Percentiles rank a stretch among this genome's conserved stretches.
These are phyloP conservation scores for Callipepla californica DNA, from an alignment of 2,113 vertebrate genomes.

Conservation along the genomic window DNA sequence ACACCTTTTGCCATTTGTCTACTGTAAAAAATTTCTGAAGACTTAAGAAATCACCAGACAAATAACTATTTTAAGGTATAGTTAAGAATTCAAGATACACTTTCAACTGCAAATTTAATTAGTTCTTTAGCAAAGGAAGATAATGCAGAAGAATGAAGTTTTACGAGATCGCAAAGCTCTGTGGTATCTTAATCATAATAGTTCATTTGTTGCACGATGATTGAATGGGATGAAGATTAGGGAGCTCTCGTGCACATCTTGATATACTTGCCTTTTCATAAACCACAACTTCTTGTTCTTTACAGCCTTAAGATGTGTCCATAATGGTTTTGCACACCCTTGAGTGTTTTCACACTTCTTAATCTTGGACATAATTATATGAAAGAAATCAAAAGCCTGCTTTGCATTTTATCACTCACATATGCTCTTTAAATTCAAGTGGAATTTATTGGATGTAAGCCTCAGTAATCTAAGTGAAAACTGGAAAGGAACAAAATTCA, in stretches of 20 bases:
- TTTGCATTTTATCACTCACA: background rate
- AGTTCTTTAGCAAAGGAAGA: slow-evolving; percentile 12
- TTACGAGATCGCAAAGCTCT: background rate
- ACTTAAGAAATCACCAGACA: background rate
- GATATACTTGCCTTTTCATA: background rate
- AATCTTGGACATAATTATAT: background rate
- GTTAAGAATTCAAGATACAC: background rate
- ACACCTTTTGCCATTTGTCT: background rate
- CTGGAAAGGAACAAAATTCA: background rate
- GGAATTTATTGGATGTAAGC: background rate
- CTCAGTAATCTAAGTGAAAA: background rate
- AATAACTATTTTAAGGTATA: slow-evolving; percentile 1
- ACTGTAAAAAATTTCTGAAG: background rate
- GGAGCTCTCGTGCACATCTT: background rate
- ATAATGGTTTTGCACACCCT: background rate
- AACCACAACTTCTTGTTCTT: background rate
- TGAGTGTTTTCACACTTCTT: background rate
- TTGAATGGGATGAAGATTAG: background rate
- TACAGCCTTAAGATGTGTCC: background rate
- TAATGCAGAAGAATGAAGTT: background rate
- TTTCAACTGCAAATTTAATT: slow-evolving; percentile 22
- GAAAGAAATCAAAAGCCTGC: background rate
- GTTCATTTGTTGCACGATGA: background rate
- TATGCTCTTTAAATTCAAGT: background rate
- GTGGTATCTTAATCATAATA: background rate